Percentiles rank a stretch among this genome's conserved stretches.
Evolutionary conservation across 2,888 invertebrate species (phyloP).

Genomic region (Tetanocera ferruginea): DNA sequence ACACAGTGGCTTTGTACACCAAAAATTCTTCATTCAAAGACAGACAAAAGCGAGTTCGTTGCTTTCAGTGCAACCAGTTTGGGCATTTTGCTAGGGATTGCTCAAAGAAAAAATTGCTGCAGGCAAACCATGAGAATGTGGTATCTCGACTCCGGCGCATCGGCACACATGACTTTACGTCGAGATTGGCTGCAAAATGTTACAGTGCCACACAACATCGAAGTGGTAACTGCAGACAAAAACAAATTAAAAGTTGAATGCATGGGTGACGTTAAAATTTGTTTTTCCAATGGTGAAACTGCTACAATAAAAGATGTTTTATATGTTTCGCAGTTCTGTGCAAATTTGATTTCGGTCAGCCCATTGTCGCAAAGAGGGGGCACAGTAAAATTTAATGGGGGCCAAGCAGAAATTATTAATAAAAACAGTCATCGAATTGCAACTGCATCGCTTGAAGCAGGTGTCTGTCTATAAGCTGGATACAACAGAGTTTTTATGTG

Average conservation of each 20-base stretch:
- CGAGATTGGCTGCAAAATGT: conserved; percentile 26
- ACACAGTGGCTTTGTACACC: too few relatives aligned
- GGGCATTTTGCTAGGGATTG: conserved; percentile 35
- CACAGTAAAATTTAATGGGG: background rate
- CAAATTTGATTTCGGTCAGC: conserved; percentile 34
- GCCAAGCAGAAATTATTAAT: background rate
- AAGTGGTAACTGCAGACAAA: too few relatives aligned
- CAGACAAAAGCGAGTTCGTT: too few relatives aligned
- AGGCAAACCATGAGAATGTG: too few relatives aligned
- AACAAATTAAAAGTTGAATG: too few relatives aligned
- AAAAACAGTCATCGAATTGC: background rate
- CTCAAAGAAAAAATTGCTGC: too few relatives aligned
- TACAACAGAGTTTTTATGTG: background rate
- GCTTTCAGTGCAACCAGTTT: conserved; percentile 10
- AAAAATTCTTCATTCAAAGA: too few relatives aligned
- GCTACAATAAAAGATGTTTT: background rate
- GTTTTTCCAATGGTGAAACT: background rate
- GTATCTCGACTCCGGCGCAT: background rate
- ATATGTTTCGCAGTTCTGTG: background rate
- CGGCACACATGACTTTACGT: background rate
- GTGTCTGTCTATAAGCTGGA: background rate
- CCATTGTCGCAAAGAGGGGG: conserved; percentile 16
- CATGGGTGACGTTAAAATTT: too few relatives aligned
- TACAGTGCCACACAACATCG: background rate
- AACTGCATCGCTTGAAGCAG: background rate